Conservation (phyloP, 2,888 invertebrate genomes). For the Rambutsinella grinnellia region DNA sequence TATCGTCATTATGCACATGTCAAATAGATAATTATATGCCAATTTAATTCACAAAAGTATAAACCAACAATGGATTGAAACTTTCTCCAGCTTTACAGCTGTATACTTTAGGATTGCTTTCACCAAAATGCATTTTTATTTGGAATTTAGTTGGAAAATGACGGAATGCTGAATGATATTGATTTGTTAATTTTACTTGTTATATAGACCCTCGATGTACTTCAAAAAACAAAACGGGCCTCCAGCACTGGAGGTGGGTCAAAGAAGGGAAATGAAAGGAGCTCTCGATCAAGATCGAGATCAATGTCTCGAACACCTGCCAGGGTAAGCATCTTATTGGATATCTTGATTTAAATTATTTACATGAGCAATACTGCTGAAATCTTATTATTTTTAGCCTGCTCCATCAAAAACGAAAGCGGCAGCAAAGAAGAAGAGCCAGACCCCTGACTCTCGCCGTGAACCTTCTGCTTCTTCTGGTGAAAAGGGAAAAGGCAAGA, state of each 20-base stretch:
- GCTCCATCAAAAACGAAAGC: slow-evolving; percentile 28
- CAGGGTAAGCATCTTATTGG: slow-evolving; percentile 42
- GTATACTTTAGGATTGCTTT: too few relatives aligned
- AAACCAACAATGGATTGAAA: too few relatives aligned
- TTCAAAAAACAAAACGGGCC: slow-evolving; percentile 49
- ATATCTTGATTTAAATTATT: neutral
- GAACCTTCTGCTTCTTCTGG: slow-evolving; percentile 31
- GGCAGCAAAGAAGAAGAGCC: slow-evolving; percentile 16
- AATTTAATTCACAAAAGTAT: too few relatives aligned
- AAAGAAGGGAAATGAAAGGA: slow-evolving; percentile 33
- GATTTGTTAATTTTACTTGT: neutral
- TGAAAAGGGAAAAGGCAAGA: slow-evolving; percentile 10
- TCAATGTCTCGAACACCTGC: slow-evolving; percentile 62
- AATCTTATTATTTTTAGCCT: slow-evolving; percentile 11
- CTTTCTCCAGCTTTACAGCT: too few relatives aligned
- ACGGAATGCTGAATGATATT: too few relatives aligned
- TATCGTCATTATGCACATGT: too few relatives aligned
- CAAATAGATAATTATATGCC: too few relatives aligned
- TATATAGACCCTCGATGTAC: slow-evolving; percentile 52
- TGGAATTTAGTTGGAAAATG: too few relatives aligned
- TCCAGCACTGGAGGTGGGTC: slow-evolving; percentile 10
- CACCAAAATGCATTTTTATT: too few relatives aligned
- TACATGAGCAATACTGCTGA: neutral
- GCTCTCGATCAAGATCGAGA: slow-evolving; percentile 53
- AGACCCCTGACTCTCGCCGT: slow-evolving; percentile 14